Percentiles rank a stretch among this genome's conserved stretches.
phyloP scores from a whole-genome alignment of 1,140 invertebrate species.

The Drosophila arawakana region DNA sequence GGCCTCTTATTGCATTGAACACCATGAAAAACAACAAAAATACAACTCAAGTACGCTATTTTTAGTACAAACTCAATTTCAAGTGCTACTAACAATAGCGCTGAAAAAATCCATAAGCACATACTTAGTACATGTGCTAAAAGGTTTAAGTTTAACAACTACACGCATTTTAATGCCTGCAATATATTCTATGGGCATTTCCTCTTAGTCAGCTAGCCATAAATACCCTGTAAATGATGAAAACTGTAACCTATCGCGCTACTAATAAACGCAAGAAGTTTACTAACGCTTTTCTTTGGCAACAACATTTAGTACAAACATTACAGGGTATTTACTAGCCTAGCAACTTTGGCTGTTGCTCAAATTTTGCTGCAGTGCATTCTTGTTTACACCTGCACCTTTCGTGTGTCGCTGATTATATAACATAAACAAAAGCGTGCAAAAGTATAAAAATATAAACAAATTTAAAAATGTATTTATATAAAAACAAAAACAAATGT shows the following conservation, averaged over 20 bases:
- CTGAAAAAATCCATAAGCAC: conserved; percentile 2
- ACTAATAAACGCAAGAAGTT: no score
- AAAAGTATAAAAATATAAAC: conserved; percentile 18
- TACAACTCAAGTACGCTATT: conserved; percentile 23
- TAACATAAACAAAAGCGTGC: conserved; percentile 41
- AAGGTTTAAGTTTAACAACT: no score
- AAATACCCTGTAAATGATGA: no score
- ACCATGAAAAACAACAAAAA: conserved; percentile 31
- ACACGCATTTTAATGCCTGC: background rate
- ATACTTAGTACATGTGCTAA: no score
- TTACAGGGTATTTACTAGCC: background rate
- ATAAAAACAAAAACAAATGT: background rate
- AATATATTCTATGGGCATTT: no score
- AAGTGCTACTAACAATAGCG: conserved; percentile 20
- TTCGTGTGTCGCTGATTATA: conserved; percentile 35
- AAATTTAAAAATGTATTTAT: background rate
- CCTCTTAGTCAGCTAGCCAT: no score
- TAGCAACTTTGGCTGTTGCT: conserved; percentile 1
- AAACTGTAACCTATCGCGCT: no score
- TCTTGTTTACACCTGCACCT: conserved; percentile 20
- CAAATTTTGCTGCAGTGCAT: conserved; percentile 17
- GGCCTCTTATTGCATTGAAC: conserved; percentile 43
- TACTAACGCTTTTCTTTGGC: no score
- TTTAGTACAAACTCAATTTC: conserved; percentile 36
- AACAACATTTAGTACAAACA: no score